These are phyloP conservation scores for Drosophila asahinai DNA, from an alignment of 1,140 invertebrate species.

Conservation along the genomic window DNA sequence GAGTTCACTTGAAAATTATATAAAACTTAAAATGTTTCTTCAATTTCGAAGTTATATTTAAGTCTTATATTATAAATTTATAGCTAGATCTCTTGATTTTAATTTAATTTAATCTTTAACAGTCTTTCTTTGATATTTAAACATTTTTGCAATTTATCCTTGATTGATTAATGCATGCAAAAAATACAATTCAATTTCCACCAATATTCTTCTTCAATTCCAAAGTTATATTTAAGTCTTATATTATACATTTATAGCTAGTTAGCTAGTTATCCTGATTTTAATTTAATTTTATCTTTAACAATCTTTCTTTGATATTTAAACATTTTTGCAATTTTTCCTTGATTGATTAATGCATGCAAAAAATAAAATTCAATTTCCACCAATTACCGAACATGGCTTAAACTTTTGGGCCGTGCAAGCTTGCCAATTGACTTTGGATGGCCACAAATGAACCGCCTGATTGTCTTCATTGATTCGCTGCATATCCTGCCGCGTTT, in stretches of 20 bases:
- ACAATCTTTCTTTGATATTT: background rate
- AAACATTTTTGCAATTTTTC: too few relatives aligned
- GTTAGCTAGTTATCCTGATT: too few relatives aligned
- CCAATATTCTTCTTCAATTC: background rate
- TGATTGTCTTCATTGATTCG: conserved; percentile 62
- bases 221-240: too few relatives aligned
- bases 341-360: background rate
- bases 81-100: too few relatives aligned
- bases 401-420: background rate
- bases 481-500: conserved; percentile 28
- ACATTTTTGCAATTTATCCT: background rate
- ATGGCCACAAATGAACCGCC: conserved; percentile 58
- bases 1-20: background rate
- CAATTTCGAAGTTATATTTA: too few relatives aligned
- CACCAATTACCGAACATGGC: background rate
- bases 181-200: background rate
- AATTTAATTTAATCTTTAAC: too few relatives aligned
- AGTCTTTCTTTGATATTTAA: background rate
- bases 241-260: too few relatives aligned
- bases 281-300: too few relatives aligned
- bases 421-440: conserved; percentile 48
- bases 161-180: background rate
- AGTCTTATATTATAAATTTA: too few relatives aligned
- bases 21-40: too few relatives aligned
- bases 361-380: background rate